Percentiles rank a stretch among this genome's conserved stretches.
phyloP scores from a whole-genome alignment of 2,888 invertebrate genomes.

The Fabriciana adippe region DNA sequence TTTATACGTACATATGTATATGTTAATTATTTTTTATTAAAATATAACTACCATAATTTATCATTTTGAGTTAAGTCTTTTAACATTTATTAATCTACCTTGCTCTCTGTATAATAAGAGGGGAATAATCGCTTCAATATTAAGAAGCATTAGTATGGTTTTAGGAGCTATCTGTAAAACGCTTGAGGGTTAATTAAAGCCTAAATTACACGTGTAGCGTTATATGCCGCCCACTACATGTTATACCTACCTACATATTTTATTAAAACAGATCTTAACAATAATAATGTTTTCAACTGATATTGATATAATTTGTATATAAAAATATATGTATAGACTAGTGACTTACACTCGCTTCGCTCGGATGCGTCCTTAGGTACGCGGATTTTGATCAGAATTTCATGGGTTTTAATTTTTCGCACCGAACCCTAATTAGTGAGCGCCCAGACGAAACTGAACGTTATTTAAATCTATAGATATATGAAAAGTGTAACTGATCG shows the following conservation, averaged over 20 bases:
- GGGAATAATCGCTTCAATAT: slow-evolving; percentile 9
- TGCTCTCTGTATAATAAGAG: slow-evolving; percentile 7
- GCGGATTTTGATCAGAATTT: no score
- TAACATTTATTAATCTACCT: slow-evolving; percentile 9
- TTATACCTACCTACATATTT: slow-evolving; percentile 5
- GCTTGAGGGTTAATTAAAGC: slow-evolving; percentile 21
- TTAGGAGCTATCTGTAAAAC: slow-evolving; percentile 23
- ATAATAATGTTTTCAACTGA: slow-evolving; percentile 4
- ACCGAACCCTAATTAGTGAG: no score
- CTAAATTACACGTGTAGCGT: slow-evolving; percentile 23
- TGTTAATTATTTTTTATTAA: not conserved
- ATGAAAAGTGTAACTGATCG: no score
- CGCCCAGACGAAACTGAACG: no score
- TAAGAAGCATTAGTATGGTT: slow-evolving; percentile 23
- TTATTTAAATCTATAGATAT: no score
- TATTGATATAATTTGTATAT: not conserved
- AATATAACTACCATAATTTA: not conserved
- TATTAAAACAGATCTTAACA: slow-evolving; percentile 7
- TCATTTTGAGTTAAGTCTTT: slow-evolving; percentile 8
- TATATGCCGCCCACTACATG: slow-evolving; percentile 6
- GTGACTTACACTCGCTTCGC: no score
- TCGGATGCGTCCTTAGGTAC: no score
- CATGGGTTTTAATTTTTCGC: no score
- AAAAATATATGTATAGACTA: no score
- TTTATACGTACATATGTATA: no score